Evolutionary conservation across 2,888 invertebrate genomes (phyloP).

Genomic region (Troides oblongomaculatus): DNA sequence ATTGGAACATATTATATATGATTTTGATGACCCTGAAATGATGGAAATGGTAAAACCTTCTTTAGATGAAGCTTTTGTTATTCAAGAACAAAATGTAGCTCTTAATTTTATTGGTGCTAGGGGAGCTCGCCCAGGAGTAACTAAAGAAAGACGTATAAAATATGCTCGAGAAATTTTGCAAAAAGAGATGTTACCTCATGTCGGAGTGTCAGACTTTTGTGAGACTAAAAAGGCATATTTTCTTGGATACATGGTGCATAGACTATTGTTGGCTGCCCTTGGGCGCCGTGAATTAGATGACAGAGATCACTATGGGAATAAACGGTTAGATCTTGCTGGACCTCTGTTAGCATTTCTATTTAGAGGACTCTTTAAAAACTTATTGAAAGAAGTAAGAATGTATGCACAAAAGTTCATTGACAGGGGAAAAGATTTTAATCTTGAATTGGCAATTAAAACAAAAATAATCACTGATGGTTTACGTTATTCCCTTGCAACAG

Average conservation of each 20-base stretch:
- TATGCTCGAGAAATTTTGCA: constrained; percentile 99
- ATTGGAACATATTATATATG: constrained; percentile 99
- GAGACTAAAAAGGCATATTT: constrained; percentile 99
- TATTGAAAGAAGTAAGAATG: constrained; percentile 98
- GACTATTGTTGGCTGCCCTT: constrained; percentile 94
- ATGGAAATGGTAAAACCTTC: constrained; percentile 99
- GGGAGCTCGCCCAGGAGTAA: constrained; percentile 98
- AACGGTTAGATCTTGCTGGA: constrained; percentile 97
- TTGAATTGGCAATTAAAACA: constrained; percentile 97
- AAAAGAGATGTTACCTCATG: constrained; percentile 99
- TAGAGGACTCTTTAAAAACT: constrained; percentile 96
- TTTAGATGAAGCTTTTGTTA: constrained; percentile 99
- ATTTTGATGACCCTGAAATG: constrained; percentile 99
- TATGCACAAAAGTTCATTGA: constrained; percentile 99
- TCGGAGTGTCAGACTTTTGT: constrained; percentile 99
- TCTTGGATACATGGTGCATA: constrained; percentile 99
- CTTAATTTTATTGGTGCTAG: constrained; percentile 99
- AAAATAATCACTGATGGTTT: constrained; percentile 99
- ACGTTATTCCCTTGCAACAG: constrained; percentile 98
- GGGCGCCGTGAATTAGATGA: constrained; percentile 99
- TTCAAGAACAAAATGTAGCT: constrained; percentile 99
- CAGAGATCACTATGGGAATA: constrained; percentile 99
- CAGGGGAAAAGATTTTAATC: constrained; percentile 98
- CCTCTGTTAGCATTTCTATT: constrained; percentile 98
- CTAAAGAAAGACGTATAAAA: constrained; percentile 99